Conservation (phyloP, 1,140 invertebrate species). For the Phymastichus coffea region DNA sequence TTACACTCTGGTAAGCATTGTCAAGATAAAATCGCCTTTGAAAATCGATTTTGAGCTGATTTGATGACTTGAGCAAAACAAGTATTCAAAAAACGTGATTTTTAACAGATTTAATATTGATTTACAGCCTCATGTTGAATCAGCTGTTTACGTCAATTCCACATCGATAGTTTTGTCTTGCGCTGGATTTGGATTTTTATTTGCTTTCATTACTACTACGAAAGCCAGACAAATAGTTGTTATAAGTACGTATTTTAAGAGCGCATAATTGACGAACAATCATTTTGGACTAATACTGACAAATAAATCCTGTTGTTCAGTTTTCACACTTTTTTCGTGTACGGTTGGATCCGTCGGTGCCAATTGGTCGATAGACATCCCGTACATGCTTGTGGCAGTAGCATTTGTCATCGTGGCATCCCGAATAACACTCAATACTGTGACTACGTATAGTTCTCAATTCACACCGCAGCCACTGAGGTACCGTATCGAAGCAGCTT, state of each 20-base stretch:
- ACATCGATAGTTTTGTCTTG: slow-evolving; percentile 45
- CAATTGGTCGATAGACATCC: slow-evolving; percentile 48
- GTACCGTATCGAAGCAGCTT: slow-evolving; percentile 32
- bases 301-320: too few species aligned
- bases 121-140: slow-evolving; percentile 45
- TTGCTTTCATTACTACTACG: slow-evolving; percentile 31
- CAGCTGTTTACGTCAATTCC: slow-evolving; percentile 46
- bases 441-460: slow-evolving; percentile 40
- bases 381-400: slow-evolving; percentile 45
- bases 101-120: too few species aligned
- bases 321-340: slow-evolving; percentile 41
- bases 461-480: slow-evolving; percentile 48
- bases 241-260: slow-evolving; percentile 45
- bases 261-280: too few species aligned
- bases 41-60: too few species aligned
- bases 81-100: too few species aligned
- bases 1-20: slow-evolving; percentile 20
- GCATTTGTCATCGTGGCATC: slow-evolving; percentile 44
- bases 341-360: slow-evolving; percentile 42
- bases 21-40: too few species aligned
- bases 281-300: too few species aligned
- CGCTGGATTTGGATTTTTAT: slow-evolving; percentile 41
- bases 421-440: slow-evolving; percentile 42
- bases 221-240: slow-evolving; percentile 39
- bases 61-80: too few species aligned